Conservation (phyloP, 2,113 vertebrate species). For the Myrmecophaga tridactyla region DNA sequence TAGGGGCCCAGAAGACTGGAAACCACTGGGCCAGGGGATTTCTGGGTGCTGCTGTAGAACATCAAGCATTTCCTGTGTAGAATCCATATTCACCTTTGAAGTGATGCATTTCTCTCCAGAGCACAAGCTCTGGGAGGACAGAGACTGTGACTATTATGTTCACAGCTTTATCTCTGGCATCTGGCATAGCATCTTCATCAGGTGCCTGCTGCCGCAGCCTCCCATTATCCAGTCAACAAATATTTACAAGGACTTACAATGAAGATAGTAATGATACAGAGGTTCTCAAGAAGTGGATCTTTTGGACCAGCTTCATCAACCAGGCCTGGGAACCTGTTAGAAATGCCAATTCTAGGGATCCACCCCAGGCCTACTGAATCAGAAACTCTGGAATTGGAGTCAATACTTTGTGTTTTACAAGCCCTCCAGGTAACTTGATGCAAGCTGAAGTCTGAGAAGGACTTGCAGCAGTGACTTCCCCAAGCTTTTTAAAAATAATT, state of each 20-base stretch:
- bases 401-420: not conserved
- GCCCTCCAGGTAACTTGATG: not conserved
- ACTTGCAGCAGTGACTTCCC: too few species aligned
- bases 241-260: not conserved
- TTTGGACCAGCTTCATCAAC: not conserved
- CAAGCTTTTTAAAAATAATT: not conserved
- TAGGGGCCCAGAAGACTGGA: not conserved
- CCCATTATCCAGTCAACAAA: not conserved
- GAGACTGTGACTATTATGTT: not conserved
- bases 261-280: too few species aligned
- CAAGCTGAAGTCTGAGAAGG: too few species aligned
- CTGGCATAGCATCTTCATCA: not conserved
- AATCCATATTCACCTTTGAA: not conserved
- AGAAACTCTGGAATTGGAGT: not conserved
- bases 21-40: not conserved
- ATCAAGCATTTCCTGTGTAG: not conserved
- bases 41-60: not conserved
- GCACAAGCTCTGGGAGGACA: not conserved
- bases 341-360: not conserved
- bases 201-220: not conserved
- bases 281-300: not conserved
- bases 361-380: not conserved
- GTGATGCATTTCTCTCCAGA: not conserved
- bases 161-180: not conserved
- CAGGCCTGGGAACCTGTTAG: not conserved